Evolutionary conservation across 2,797 vertebrate genomes (phyloP).

Genomic region (Astyanax mexicanus): DNA sequence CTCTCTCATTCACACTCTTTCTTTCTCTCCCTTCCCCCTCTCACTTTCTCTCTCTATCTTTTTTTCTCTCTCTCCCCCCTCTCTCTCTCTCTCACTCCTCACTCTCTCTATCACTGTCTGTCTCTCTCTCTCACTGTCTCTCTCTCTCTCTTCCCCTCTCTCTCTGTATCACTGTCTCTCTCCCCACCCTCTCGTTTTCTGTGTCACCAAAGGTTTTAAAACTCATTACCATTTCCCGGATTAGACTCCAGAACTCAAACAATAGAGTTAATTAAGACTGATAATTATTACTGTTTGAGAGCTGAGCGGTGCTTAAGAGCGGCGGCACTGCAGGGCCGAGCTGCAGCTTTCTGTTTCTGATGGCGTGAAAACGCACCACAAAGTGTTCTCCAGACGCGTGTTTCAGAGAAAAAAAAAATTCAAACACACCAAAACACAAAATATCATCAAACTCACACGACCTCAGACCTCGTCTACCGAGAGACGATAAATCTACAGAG

Average conservation of each 20-base stretch:
- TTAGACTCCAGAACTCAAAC: constrained; percentile 63
- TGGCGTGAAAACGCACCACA: not conserved
- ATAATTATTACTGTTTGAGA: constrained; percentile 61
- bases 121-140: not conserved
- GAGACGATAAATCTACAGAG: too few species aligned
- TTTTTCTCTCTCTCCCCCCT: constrained; percentile 16
- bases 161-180: not conserved
- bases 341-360: constrained; percentile 36
- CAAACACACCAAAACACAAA: not conserved
- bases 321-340: constrained; percentile 42
- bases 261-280: constrained; percentile 68
- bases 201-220: constrained; percentile 62
- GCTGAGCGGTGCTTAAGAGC: constrained; percentile 47
- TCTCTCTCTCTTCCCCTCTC: constrained; percentile 16
- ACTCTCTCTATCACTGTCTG: not conserved
- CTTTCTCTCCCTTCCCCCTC: constrained; percentile 32
- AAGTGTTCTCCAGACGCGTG: not conserved
- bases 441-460: not conserved
- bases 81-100: not conserved
- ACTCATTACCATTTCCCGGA: constrained; percentile 66
- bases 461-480: not conserved
- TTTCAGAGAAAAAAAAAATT: not conserved
- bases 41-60: too few species aligned
- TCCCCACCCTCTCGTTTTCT: constrained; percentile 6
- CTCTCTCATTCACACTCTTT: not conserved